Base-by-base conservation (phyloP, 92 coral and sea anemone genomes). In the Zoanthus solanderi region DNA sequence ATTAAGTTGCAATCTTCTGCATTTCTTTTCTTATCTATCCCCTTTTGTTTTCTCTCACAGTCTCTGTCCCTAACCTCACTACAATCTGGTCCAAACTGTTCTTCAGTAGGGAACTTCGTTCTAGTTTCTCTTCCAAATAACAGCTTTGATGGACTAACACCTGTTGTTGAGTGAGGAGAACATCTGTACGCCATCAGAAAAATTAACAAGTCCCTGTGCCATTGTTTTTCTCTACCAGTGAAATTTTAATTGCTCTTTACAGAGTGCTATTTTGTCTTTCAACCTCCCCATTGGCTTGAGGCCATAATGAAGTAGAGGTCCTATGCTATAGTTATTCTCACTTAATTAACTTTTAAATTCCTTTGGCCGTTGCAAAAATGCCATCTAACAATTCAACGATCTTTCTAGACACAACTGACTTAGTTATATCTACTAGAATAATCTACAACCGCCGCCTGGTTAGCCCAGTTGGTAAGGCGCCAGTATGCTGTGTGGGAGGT, bases 271-370 rank as follows among this genome's bases (percentile, higher is more conserved):
- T 88, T 56, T 88, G 88, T 32, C 87, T 81, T 83, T 88, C 88
- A 0, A 88, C 88, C 58, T 88, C 88, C 7, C 91, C 91, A 56
- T 83, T 88, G 3, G 91, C 84, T 23, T 88, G 87, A 16, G 88
- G 82, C 87, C 84, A 82, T 46, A 57, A 34, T 9, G 91, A 50
- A 30, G 91, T 88, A 0, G 78, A 77, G 48, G 81, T 82, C 30
- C 77, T 50, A 60, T 89, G 91, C 78, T 82, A 34, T 14, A 83
- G 81, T 17, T 78, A 61, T 83, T 83, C 83, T 80, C 44, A 32
- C 50, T 32, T 23, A 23, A 23, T 23, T 23, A 23, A 23, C 23
- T 23, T 23, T 23, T 23, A 23, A 23, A 23, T 23, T 23, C 23
- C 23, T 23, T 23, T 23, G 23, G 23, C 23, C 23, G 23, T 23